Evolutionary conservation across 1,140 invertebrate species (phyloP), one percentile per base, ranked within the genome.

Genomic region (Pteromalus puparum): DNA sequence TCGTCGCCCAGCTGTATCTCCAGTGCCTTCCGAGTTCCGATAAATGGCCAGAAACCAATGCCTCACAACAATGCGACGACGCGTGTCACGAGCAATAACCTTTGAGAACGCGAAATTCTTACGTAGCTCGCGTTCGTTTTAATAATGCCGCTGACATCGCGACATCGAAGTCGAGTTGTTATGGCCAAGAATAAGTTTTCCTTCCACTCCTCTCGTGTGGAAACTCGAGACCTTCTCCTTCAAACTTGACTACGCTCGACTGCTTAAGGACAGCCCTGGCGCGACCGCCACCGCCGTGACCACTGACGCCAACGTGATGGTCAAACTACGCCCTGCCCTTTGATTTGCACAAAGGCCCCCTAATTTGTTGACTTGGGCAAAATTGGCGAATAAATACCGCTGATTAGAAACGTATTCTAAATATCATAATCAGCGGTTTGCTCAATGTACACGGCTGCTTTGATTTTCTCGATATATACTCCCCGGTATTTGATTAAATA

Each of bases 41-140:
- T 77, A 77, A 42, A 77, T 53, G 75, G 75, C 76, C 28, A 30
- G 28, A 15, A 48, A 13, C 42, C 75, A 77, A 77, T 77, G 75
- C 38, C 38, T 74, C n/a, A 72, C 70, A 72, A 72, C 28, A 72
- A 72, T 28, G 12, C 65, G 21, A 26, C n/a, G n/a, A 68, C 5
- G 65, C 4, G 65, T 26, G n/a, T 1, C 5, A 4, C 12, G n/a
- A 13, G 5, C 4, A 12, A 68, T 1, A 68, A 13, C 13, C 4
- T 53, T 53, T 21, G 48, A 53, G 2, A 21, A 53, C 48, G 13
- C 18, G 48, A 53, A 53, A 15, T 53, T 53, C 30, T 34, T 34
- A 34, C 48, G 48, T 1, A 53, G 13, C 13, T 9, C 10, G 46
- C 46, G 46, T 48, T 48, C 2, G 34, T 65, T 65, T 18, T 24